Evolutionary conservation across 2,888 invertebrate species (phyloP).

Genomic region (Lasioglossum morio): DNA sequence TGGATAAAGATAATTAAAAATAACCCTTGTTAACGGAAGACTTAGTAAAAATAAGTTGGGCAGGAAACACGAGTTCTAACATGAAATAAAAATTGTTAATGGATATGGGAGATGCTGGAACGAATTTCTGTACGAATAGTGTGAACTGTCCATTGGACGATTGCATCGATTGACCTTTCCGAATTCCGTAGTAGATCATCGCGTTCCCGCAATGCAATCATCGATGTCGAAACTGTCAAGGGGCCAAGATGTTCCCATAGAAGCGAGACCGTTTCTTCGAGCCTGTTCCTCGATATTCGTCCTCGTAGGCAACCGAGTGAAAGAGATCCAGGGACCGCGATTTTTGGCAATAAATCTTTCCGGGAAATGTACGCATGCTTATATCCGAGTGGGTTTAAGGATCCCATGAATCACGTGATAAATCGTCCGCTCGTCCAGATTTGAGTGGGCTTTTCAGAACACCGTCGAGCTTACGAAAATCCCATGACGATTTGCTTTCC

Average conservation of each 20-base stretch:
- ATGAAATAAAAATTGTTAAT: too few relatives aligned
- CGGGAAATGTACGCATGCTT: not conserved
- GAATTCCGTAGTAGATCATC: constrained; percentile 77
- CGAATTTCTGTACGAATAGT: too few relatives aligned
- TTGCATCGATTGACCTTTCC: constrained; percentile 77
- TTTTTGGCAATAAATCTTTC: constrained; percentile 41
- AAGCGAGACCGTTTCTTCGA: constrained; percentile 25
- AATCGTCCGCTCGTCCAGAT: not conserved
- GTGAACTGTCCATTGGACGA: not conserved
- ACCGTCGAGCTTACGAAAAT: not conserved
- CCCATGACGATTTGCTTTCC: not conserved
- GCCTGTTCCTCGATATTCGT: constrained; percentile 4
- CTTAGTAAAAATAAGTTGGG: too few relatives aligned
- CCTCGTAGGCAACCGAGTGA: not conserved
- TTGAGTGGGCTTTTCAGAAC: not conserved
- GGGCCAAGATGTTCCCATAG: constrained; percentile 76
- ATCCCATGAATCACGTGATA: constrained; percentile 29
- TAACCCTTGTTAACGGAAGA: too few relatives aligned
- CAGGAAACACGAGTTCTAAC: too few relatives aligned
- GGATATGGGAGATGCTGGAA: too few relatives aligned
- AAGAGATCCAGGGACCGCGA: constrained; percentile 19
- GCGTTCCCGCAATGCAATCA: constrained; percentile 73
- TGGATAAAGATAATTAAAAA: too few relatives aligned
- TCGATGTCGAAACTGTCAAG: constrained; percentile 72
- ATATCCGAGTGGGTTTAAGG: constrained; percentile 25